These are phyloP conservation scores for Molossus molossus DNA, from an alignment of 2,797 vertebrate genomes.

Conservation along the genomic window DNA sequence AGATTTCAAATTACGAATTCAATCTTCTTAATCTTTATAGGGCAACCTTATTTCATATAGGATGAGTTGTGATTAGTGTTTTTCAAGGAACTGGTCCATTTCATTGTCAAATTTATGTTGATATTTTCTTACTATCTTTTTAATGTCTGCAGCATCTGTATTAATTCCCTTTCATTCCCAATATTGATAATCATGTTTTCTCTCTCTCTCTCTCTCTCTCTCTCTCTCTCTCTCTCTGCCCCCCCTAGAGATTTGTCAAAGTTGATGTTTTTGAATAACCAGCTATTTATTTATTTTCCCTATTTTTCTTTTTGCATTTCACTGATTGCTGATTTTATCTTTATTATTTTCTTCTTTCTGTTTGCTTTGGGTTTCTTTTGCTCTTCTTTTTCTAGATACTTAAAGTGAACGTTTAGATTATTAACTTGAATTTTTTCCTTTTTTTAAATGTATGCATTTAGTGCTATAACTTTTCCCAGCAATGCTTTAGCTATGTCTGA, in stretches of 20 bases:
- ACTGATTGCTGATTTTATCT: background rate
- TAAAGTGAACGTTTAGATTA: background rate
- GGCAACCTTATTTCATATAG: background rate
- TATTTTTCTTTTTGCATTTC: background rate
- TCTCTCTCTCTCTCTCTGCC: background rate
- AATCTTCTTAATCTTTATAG: background rate
- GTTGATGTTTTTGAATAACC: background rate
- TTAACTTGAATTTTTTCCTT: background rate
- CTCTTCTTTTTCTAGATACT: background rate
- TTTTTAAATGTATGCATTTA: background rate
- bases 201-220: background rate
- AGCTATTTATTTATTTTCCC: background rate
- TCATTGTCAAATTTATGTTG: background rate
- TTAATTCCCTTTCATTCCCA: slow-evolving; percentile 19
- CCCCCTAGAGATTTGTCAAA: background rate
- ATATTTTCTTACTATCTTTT: background rate
- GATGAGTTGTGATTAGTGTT: background rate
- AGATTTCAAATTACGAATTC: background rate
- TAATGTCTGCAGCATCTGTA: background rate
- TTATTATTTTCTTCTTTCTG: slow-evolving; percentile 3
- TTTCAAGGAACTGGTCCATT: background rate
- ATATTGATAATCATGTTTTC: background rate
- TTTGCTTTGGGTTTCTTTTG: background rate
- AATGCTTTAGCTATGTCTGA: background rate
- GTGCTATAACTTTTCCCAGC: background rate